Evolutionary conservation across 1,140 invertebrate species (phyloP), one percentile per base, ranked within the genome.

Genomic region (Holcopasites calliopsidis): DNA sequence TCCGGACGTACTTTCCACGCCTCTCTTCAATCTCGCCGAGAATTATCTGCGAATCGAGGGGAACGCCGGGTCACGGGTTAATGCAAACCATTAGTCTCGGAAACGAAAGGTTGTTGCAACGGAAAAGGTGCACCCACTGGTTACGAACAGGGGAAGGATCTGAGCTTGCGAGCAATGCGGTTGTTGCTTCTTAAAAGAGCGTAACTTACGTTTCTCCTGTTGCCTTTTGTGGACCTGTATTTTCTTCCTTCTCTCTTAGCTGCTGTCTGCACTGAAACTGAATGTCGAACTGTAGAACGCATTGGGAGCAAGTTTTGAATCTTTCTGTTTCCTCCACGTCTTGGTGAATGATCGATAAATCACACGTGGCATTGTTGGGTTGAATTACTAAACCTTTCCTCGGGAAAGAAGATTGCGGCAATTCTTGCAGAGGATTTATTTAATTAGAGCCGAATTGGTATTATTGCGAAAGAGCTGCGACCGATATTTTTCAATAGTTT

Each of bases 31-130:
- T 44, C 21, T 21, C 21, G 13, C 31, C 16, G 18, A 50, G 69
- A 44, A 38, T 44, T 74, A 66, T 83, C 66, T 57, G 64, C 66
- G 54, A 78, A 42, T 83, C 72, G 65, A 52, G 76, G 62, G 68
- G 50, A 57, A 60, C 71, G 50, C 44, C 54, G 42, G 78, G 73
- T 60, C 68, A 83, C 33, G 75, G 80, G 83, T 86, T 83, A 86
- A 86, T 85, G 79, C 80, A 83, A 85, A 83, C 83, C 83, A 86
- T 86, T 86, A 86, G 81, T 85, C 80, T 83, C 78, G 60, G 78
- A 50, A 82, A 81, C 76, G 69, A 79, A 69, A 68, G 80, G 76
- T 82, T 76, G 73, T 62, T 52, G 58, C 76, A 71, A 80, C 74
- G 79, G 81, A 85, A 81, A 79, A 81, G 49, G n/a, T 64, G 79